Percentiles rank a stretch among this genome's conserved stretches.
These are phyloP conservation scores for Elysia crispata DNA, from an alignment of 2,888 invertebrate species.

Conservation along the genomic window DNA sequence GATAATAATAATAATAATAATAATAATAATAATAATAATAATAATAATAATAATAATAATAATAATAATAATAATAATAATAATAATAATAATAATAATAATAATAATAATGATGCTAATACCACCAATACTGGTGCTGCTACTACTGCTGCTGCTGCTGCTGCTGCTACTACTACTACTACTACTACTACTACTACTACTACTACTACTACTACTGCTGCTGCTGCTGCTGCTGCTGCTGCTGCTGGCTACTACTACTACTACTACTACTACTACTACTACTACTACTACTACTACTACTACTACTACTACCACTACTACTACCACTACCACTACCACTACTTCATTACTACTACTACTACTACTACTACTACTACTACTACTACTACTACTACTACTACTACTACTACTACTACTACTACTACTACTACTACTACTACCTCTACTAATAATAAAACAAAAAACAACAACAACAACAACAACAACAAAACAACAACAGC, in stretches of 20 bases:
- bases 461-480: too few relatives aligned
- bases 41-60: too few relatives aligned
- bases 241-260: background rate
- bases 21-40: background rate
- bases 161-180: conserved; percentile 1
- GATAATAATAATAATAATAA: background rate
- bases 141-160: conserved; percentile 1
- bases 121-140: too few relatives aligned
- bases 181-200: conserved; percentile 9
- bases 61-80: too few relatives aligned
- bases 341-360: conserved; percentile 25
- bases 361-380: conserved; percentile 28
- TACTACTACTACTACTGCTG: conserved; percentile 1
- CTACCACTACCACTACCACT: background rate
- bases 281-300: background rate
- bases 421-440: conserved; percentile 24
- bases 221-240: background rate
- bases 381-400: conserved; percentile 28
- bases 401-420: conserved; percentile 23
- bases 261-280: background rate
- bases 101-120: too few relatives aligned
- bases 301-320: background rate
- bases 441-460: background rate
- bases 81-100: too few relatives aligned
- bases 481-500: too few relatives aligned